Conservation (phyloP, 2,888 invertebrate species). For the Panorpa germanica region DNA sequence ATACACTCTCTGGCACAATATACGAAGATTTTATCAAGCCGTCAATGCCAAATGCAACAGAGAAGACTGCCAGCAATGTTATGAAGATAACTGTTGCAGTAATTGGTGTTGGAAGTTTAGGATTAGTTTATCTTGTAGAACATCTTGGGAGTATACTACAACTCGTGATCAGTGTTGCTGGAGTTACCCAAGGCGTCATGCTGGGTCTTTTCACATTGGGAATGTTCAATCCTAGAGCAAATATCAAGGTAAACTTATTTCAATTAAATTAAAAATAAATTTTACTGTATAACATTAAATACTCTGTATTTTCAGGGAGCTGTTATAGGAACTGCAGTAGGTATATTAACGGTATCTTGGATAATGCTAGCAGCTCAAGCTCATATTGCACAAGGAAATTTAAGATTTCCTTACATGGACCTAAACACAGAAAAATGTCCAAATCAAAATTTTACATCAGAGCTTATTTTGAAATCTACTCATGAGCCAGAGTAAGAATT, state of each 20-base stretch:
- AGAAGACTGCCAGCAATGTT: constrained; percentile 15
- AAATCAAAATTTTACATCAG: constrained; percentile 45
- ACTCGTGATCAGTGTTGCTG: constrained; percentile 38
- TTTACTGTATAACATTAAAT: too few relatives aligned
- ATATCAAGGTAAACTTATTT: too few relatives aligned
- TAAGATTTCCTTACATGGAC: too few relatives aligned
- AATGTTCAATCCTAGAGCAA: constrained; percentile 44
- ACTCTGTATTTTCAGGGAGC: constrained; percentile 32
- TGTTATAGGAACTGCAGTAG: constrained; percentile 29
- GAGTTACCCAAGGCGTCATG: constrained; percentile 44
- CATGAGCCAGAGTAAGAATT: constrained; percentile 39
- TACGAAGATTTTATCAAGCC: constrained; percentile 26
- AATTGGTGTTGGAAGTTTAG: constrained; percentile 19
- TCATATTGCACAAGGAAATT: too few relatives aligned
- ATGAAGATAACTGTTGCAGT: constrained; percentile 18
- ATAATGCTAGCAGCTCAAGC: too few relatives aligned
- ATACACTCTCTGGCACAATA: constrained; percentile 28
- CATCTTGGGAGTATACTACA: constrained; percentile 46
- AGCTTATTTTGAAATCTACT: constrained; percentile 47
- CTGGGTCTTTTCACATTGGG: constrained; percentile 49
- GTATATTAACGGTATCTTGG: too few relatives aligned
- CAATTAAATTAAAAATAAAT: too few relatives aligned
- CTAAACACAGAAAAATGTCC: too few relatives aligned
- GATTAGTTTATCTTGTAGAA: constrained; percentile 36
- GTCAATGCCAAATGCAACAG: constrained; percentile 17